These are phyloP conservation scores for Clarias pachynema DNA, from an alignment of 2,797 vertebrate genomes.

Conservation along the genomic window DNA sequence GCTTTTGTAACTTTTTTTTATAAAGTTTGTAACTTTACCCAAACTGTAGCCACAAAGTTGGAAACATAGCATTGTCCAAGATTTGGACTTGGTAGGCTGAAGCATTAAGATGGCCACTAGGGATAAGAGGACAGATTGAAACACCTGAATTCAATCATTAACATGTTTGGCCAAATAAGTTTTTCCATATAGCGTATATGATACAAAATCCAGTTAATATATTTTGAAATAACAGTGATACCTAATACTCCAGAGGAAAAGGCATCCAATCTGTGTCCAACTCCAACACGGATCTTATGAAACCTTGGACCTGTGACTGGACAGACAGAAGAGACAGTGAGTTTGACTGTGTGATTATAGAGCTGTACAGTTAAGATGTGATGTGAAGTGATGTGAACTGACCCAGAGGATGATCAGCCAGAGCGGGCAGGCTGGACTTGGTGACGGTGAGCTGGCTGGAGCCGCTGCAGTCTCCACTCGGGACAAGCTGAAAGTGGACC, in stretches of 20 bases:
- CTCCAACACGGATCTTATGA: constrained; percentile 78
- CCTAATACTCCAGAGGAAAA: constrained; percentile 89
- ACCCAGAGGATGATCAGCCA: constrained; percentile 87
- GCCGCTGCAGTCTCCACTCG: constrained; percentile 46
- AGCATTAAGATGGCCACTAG: too few species aligned
- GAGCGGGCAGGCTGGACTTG: constrained; percentile 72
- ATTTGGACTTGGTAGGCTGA: too few species aligned
- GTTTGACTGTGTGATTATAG: background rate
- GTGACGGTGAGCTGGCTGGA: constrained; percentile 70
- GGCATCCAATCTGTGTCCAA: constrained; percentile 85
- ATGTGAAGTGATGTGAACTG: constrained; percentile 14
- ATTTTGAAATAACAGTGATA: constrained; percentile 51
- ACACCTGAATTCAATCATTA: too few species aligned
- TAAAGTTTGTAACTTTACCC: too few species aligned
- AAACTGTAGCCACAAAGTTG: too few species aligned
- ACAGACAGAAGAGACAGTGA: background rate
- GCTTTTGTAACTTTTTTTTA: too few species aligned
- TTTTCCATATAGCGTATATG: too few species aligned
- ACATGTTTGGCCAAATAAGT: too few species aligned
- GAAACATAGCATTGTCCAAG: too few species aligned
- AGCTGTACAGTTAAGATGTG: background rate
- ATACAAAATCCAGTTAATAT: too few species aligned
- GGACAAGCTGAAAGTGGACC: constrained; percentile 75
- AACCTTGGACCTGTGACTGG: constrained; percentile 85
- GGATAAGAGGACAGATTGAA: too few species aligned